These are phyloP conservation scores for Pangasius mekongensis DNA, from an alignment of 2,797 vertebrate species.

Conservation along the genomic window DNA sequence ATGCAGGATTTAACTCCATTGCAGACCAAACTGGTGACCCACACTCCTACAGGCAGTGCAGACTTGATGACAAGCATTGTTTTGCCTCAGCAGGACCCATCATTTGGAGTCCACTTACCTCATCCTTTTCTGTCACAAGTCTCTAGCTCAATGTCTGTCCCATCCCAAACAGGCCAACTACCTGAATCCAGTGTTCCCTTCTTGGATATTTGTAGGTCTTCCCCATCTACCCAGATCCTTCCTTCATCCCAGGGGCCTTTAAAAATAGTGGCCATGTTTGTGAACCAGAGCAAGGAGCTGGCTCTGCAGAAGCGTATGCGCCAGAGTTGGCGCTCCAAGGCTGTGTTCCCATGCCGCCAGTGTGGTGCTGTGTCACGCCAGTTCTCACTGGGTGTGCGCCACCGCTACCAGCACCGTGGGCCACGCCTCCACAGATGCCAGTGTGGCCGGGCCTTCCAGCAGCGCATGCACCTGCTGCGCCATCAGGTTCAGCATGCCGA, in stretches of 20 bases:
- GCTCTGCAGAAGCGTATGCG: constrained; percentile 53
- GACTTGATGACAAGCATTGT: neutral
- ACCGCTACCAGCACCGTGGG: constrained; percentile 77
- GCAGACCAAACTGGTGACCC: neutral
- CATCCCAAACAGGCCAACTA: neutral
- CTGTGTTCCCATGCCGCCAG: constrained; percentile 72
- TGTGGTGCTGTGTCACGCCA: constrained; percentile 76
- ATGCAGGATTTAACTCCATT: neutral
- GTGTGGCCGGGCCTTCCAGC: constrained; percentile 76
- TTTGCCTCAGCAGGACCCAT: neutral
- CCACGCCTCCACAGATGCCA: constrained; percentile 70
- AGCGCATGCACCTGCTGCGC: constrained; percentile 76
- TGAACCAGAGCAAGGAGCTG: constrained; percentile 56
- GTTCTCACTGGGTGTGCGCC: constrained; percentile 71
- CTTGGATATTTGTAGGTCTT: neutral
- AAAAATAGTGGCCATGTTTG: constrained; percentile 52
- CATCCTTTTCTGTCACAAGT: neutral
- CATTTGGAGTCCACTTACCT: neutral
- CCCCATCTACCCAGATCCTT: constrained; percentile 21
- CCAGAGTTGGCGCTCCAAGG: constrained; percentile 70
- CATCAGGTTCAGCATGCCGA: constrained; percentile 81
- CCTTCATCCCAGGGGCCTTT: constrained; percentile 32
- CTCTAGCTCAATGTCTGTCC: neutral
- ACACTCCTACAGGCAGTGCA: neutral
- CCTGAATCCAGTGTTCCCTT: neutral